phyloP scores from a whole-genome alignment of 2,888 invertebrate species.

The Caradrina kadenii region DNA sequence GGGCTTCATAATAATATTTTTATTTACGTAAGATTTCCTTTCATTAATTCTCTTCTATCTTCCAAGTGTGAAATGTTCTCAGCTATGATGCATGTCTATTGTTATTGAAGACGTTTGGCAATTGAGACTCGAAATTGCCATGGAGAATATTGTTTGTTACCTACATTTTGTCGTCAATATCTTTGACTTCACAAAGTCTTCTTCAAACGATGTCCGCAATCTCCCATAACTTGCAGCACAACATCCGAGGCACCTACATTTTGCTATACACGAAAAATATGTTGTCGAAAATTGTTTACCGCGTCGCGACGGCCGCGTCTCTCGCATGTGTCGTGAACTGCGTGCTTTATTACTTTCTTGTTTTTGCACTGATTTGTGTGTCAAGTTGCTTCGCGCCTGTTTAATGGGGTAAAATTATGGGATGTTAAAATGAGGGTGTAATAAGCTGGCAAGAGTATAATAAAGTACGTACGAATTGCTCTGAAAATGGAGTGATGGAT shows the following conservation, averaged over 20 bases:
- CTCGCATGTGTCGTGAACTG: conserved; percentile 54
- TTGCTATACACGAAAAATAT: conserved; percentile 71
- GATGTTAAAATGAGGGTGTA: conserved; percentile 38
- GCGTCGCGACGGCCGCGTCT: conserved; percentile 39
- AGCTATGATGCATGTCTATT: too few species aligned
- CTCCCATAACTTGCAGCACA: conserved; percentile 38
- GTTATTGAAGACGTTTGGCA: too few species aligned
- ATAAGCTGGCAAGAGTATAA: conserved; percentile 25
- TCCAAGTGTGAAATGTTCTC: too few species aligned
- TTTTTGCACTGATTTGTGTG: conserved; percentile 52
- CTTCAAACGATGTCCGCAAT: background rate
- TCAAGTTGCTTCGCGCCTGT: conserved; percentile 39
- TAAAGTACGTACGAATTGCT: conserved; percentile 24
- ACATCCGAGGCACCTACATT: conserved; percentile 58
- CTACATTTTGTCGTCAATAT: too few species aligned
- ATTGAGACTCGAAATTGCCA: too few species aligned
- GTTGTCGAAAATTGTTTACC: conserved; percentile 73
- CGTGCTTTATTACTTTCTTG: conserved; percentile 54
- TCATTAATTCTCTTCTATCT: too few species aligned
- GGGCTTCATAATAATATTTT: too few species aligned
- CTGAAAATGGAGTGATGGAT: conserved; percentile 22
- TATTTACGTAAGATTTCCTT: too few species aligned
- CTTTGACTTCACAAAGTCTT: too few species aligned
- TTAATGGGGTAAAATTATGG: conserved; percentile 48
- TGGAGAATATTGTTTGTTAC: too few species aligned